Base-by-base conservation (phyloP, 2,888 invertebrate species). In the Ariolimax columbianus region DNA sequence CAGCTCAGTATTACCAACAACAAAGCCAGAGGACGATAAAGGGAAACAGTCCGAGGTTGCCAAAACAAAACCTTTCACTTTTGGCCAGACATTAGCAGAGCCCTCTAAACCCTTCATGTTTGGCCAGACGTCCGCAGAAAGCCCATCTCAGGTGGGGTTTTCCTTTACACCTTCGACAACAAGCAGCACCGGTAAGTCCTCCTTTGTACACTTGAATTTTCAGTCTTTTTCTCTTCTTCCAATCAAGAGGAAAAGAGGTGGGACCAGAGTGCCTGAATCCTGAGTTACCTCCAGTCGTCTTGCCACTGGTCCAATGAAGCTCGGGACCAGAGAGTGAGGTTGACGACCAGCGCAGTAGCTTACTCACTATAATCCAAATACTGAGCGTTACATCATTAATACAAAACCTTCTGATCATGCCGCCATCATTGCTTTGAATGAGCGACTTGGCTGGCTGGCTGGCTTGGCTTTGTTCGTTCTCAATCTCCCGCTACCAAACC, bases 131-230 rank as follows among this genome's bases (percentile, higher is more conserved):
- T 17, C 63, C 36, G 17, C 33, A 43, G 26, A 59, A 43, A 26
- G 36, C 59, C 47, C 77, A 72, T 17, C 19, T 30, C 43, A 30
- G 11, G 55, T 11, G 75, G 80, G 84, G 19, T 77, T 84, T 26
- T 73, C 73, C 23, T 75, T 66, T 47, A 51, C 40, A 40, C 7
- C 38, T 4, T 55, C 79, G 33, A 43, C 78, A 7, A 3, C 66
- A 30, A n/a, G 79, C 43, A 68, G 66, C 30, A 68, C 63, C 33
- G 79, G 79, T 78, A 63, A 78, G 55, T n/a, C n/a, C n/a, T n/a
- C n/a, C n/a, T 68, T 33, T 68, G 7, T 63, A 14, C n/a, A 63
- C 17, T 26, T 63, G 17, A 26, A 51, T 51, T 51, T 14, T 51
- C 19, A 51, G 51, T 51, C 19, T 51, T 51, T 51, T 14, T 51